phyloP scores from a whole-genome alignment of 1,140 invertebrate genomes.

The Brachionus calyciflorus region DNA sequence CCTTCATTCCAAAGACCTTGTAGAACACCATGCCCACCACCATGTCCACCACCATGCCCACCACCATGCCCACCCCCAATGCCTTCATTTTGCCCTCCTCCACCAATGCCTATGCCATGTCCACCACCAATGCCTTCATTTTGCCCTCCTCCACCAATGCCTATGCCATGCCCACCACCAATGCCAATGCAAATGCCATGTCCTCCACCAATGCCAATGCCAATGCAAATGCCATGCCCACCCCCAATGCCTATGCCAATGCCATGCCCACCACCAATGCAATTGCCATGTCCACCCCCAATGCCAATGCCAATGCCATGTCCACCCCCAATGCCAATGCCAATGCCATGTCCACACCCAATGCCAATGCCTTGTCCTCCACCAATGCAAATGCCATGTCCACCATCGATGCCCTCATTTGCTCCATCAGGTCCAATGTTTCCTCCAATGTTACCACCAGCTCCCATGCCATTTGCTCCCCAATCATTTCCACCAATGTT shows the following conservation, averaged over 20 bases:
- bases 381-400: background rate
- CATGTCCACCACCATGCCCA: background rate
- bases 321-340: constrained; percentile 25
- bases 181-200: background rate
- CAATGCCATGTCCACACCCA: constrained; percentile 24
- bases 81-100: background rate
- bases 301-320: background rate
- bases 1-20: background rate
- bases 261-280: background rate
- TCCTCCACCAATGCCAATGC: background rate
- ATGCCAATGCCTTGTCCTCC: background rate
- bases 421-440: background rate
- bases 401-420: background rate
- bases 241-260: background rate
- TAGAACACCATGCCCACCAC: background rate
- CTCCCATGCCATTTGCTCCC: background rate
- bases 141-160: background rate
- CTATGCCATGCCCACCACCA: background rate
- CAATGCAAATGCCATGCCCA: background rate
- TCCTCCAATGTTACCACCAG: constrained; percentile 24
- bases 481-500: constrained; percentile 21
- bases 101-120: background rate
- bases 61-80: background rate
- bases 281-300: background rate
- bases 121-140: background rate